Percentiles rank a stretch among this genome's conserved stretches.
Evolutionary conservation across 2,113 vertebrate species (phyloP).

Genomic region (Gorsachius goisagi): DNA sequence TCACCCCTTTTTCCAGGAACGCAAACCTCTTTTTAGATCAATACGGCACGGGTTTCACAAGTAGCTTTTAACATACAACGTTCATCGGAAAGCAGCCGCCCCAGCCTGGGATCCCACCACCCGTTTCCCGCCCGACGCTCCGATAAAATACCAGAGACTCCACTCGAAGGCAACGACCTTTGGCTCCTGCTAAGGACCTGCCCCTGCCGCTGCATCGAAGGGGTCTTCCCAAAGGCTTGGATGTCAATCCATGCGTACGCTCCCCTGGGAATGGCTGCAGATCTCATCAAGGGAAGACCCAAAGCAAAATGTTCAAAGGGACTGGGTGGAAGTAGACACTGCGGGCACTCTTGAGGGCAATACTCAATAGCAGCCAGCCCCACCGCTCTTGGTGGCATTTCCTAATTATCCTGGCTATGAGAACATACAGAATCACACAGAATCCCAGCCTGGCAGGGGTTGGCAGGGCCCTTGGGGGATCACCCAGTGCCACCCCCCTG

Average conservation of each 20-base stretch:
- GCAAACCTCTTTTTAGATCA: not conserved
- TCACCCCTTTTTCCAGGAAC: constrained; percentile 9
- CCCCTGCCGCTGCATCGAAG: fast-evolving
- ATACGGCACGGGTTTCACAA: not conserved
- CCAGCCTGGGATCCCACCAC: not conserved
- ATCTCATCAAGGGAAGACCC: not conserved
- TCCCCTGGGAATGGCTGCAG: not conserved
- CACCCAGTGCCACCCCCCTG: no score
- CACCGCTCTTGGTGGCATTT: not conserved
- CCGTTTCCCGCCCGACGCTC: not conserved
- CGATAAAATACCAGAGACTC: not conserved
- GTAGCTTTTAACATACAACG: not conserved
- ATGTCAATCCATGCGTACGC: no score
- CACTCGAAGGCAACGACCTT: not conserved
- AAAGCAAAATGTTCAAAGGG: not conserved
- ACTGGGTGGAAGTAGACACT: not conserved
- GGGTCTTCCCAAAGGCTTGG: not conserved
- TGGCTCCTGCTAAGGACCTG: not conserved
- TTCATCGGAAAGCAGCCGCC: not conserved
- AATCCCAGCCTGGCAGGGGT: no score
- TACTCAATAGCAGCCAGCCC: not conserved
- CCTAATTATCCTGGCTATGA: not conserved
- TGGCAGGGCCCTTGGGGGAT: no score
- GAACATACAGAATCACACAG: not conserved
- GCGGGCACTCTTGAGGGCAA: fast-evolving